Percentiles rank a stretch among this genome's conserved stretches.
Evolutionary conservation across 2,888 invertebrate genomes (phyloP).

Genomic region (Drosophila kanekoi): DNA sequence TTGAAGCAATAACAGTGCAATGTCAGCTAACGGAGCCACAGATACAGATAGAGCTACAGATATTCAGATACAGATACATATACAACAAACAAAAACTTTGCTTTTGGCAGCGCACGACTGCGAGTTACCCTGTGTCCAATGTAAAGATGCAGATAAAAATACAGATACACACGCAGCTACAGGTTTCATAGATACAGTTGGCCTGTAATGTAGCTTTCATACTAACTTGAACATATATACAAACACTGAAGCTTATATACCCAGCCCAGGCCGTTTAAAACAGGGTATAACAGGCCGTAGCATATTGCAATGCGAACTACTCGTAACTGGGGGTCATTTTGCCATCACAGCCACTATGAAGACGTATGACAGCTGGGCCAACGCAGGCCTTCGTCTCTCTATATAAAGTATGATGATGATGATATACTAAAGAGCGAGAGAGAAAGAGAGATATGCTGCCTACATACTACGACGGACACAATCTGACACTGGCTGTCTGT

Average conservation of each 20-base stretch:
- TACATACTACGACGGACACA: constrained; percentile 14
- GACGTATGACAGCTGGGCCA: constrained; percentile 58
- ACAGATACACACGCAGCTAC: neutral
- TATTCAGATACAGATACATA: constrained; percentile 16
- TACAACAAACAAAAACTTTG: neutral
- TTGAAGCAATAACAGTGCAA: constrained; percentile 75
- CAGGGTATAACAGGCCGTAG: constrained; percentile 5
- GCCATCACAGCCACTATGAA: constrained; percentile 58
- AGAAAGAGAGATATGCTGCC: constrained; percentile 2
- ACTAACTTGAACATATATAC: neutral
- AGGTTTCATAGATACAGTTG: neutral
- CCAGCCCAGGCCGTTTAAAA: accelerated
- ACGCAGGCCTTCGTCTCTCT: constrained; percentile 25
- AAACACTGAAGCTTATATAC: neutral
- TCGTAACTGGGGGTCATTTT: constrained; percentile 71
- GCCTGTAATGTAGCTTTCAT: too few relatives aligned
- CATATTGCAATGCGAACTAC: constrained; percentile 28
- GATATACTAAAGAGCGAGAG: constrained; percentile 35
- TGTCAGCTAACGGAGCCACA: constrained; percentile 50
- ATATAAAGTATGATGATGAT: constrained; percentile 22
- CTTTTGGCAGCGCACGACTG: constrained; percentile 5
- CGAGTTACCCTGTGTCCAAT: constrained; percentile 12
- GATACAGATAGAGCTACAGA: constrained; percentile 13
- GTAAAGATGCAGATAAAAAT: too few relatives aligned
- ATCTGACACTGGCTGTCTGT: constrained; percentile 3